These are phyloP conservation scores for Lacerta bilineata DNA, from an alignment of 2,797 vertebrate genomes.

Conservation along the genomic window DNA sequence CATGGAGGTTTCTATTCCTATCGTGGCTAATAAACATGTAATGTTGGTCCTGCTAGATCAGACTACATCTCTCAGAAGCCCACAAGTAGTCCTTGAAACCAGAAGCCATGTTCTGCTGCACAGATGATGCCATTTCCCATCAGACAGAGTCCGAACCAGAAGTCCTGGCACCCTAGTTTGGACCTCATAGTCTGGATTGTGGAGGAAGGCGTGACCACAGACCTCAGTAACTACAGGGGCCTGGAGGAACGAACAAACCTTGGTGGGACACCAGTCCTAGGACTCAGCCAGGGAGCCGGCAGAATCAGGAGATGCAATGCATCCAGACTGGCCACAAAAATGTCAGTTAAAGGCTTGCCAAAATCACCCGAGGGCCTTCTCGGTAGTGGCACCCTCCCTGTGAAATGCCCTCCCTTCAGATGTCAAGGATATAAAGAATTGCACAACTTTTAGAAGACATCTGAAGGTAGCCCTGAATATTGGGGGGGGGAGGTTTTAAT, in stretches of 20 bases:
- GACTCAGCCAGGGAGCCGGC: neutral
- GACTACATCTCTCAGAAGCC: neutral
- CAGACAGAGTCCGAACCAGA: neutral
- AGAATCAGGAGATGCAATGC: neutral
- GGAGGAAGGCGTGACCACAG: neutral
- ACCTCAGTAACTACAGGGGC: neutral
- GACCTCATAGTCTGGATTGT: neutral
- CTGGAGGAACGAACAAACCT: neutral
- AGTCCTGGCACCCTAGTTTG: too few relatives aligned
- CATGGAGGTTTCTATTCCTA: neutral
- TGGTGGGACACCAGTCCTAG: too few relatives aligned
- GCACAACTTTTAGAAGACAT: too few relatives aligned
- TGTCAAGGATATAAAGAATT: too few relatives aligned
- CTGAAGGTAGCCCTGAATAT: too few relatives aligned
- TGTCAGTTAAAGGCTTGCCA: too few relatives aligned
- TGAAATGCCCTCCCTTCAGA: too few relatives aligned
- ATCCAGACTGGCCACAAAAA: too few relatives aligned
- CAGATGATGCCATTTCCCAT: neutral
- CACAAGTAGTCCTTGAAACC: neutral
- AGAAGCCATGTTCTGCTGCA: neutral
- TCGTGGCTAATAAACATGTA: neutral
- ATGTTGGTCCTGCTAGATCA: neutral
- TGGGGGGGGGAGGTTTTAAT: too few relatives aligned
- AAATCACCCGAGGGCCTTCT: too few relatives aligned
- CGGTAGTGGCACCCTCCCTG: too few relatives aligned